Conservation (phyloP, 2,797 vertebrate genomes). For the Catostomus latipinnis region DNA sequence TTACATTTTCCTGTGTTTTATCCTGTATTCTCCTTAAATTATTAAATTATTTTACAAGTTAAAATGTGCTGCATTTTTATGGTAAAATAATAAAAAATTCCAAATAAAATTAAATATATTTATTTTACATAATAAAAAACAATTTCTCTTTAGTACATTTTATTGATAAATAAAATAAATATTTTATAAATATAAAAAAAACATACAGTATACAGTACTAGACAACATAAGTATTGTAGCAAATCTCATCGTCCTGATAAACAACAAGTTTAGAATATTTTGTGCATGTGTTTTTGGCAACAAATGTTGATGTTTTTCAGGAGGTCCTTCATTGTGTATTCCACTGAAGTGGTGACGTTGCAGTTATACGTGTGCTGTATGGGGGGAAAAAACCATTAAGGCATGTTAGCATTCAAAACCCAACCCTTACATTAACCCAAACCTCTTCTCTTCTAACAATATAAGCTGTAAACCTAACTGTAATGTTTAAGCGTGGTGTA, state of each 20-base stretch:
- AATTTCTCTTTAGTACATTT: background rate
- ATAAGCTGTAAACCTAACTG: no score
- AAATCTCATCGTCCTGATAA: background rate
- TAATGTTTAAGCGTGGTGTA: background rate
- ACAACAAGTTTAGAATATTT: background rate
- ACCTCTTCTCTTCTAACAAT: no score
- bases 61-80: background rate
- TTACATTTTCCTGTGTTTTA: conserved; percentile 66
- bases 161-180: conserved; percentile 47
- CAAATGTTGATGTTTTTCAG: background rate
- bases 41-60: conserved; percentile 79
- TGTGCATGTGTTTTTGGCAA: background rate
- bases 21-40: conserved; percentile 72
- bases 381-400: background rate
- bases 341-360: background rate
- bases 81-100: background rate
- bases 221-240: background rate
- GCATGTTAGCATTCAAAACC: background rate
- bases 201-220: background rate
- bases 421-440: no score
- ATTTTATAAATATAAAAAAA: conserved; percentile 5
- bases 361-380: background rate
- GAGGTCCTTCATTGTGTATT: accelerated
- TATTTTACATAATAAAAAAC: background rate
- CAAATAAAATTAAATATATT: background rate